Percentiles rank a stretch among this genome's conserved stretches.
phyloP scores from a whole-genome alignment of 2,113 vertebrate species.

The Poicephalus meyeri region DNA sequence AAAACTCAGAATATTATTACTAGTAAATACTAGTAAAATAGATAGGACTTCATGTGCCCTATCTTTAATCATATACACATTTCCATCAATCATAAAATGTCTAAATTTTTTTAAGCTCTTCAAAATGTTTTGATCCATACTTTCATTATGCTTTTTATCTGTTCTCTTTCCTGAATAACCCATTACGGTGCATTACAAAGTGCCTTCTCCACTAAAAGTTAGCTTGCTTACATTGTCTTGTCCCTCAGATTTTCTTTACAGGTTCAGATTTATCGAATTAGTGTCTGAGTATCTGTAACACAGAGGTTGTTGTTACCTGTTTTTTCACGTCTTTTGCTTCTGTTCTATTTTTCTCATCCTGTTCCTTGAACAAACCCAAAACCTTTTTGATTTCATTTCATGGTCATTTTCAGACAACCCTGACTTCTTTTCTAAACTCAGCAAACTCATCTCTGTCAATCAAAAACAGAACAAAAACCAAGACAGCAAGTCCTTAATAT shows the following conservation, averaged over 20 bases:
- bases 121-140: neutral
- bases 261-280: neutral
- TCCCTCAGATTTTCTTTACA: neutral
- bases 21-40: neutral
- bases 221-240: neutral
- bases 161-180: neutral
- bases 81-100: neutral
- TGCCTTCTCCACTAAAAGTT: neutral
- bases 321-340: neutral
- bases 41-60: neutral
- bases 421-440: neutral
- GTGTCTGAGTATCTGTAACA: neutral
- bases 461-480: neutral
- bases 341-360: neutral
- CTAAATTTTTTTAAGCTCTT: neutral
- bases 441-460: neutral
- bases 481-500: neutral
- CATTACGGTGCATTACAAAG: neutral
- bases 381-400: neutral
- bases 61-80: neutral
- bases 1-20: neutral
- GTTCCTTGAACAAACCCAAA: neutral
- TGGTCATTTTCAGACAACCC: neutral
- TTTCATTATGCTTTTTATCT: neutral
- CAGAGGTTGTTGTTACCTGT: neutral